Percentiles rank a stretch among this genome's conserved stretches.
phyloP scores from a whole-genome alignment of 2,113 vertebrate species.

The Irena cyanogastra region DNA sequence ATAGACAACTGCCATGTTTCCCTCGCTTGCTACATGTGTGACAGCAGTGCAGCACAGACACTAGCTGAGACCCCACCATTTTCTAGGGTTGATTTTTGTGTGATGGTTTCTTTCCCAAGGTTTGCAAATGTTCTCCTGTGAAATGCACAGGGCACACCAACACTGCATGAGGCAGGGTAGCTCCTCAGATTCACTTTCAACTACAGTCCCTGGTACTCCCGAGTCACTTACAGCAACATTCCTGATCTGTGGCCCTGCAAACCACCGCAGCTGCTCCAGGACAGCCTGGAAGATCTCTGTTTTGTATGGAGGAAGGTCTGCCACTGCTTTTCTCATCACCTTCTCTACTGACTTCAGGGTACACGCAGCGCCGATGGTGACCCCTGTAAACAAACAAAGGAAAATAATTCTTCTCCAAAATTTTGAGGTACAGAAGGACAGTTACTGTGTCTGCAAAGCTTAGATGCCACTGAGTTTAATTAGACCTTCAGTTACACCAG shows the following conservation, averaged over 20 bases:
- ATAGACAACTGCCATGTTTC: not conserved
- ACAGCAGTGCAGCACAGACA: not conserved
- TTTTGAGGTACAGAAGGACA: not conserved
- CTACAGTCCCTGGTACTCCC: not conserved
- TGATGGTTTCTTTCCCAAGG: not conserved
- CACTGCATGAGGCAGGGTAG: not conserved
- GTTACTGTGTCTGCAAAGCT: not conserved
- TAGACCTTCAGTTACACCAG: not conserved
- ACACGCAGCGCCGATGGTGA: conserved; percentile 85
- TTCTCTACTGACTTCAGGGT: conserved; percentile 77
- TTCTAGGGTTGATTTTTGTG: not conserved
- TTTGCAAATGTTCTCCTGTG: not conserved
- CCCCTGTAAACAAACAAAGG: conserved; percentile 65
- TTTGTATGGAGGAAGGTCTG: conserved; percentile 72
- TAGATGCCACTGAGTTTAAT: not conserved
- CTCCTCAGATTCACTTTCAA: not conserved
- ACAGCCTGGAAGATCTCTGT: conserved; percentile 83
- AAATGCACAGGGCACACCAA: not conserved
- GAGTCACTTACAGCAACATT: conserved; percentile 87
- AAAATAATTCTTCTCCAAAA: not conserved
- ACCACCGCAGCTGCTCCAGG: conserved; percentile 91
- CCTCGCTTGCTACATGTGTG: not conserved
- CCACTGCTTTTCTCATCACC: conserved; percentile 69
- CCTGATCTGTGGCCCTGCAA: conserved; percentile 90
- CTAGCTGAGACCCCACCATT: not conserved